Evolutionary conservation across 2,797 vertebrate species (phyloP), one percentile per base, ranked within the genome.

Genomic region (Labroides dimidiatus): DNA sequence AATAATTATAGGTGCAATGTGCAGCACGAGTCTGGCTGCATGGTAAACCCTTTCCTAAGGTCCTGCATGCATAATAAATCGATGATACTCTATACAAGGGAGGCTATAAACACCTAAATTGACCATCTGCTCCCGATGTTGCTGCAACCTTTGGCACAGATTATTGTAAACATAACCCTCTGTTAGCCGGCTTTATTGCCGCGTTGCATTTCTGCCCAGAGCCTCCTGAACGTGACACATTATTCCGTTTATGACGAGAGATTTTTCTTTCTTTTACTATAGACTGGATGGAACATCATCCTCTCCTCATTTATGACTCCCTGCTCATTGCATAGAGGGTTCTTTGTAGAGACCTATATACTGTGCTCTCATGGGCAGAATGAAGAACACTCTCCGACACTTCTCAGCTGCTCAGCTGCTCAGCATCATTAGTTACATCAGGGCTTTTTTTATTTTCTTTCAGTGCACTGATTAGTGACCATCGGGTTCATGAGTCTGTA

Each of bases 1-100:
- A 73, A 63, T 69, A 70, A 84, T 82, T 82, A 62, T 48, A 77
- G 65, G 64, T 58, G 70, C 64, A 53, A 15, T 45, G 76, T 70
- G 52, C 80, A 63, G 77, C 66, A 54, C 45, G 56, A 57, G 54
- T 64, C 52, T 56, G 64, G 50, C 6, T 47, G 51, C 21, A 21
- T 24, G 48, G 16, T 58, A 62, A 80, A 72, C 44, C 48, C 60
- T 54, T 69, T 61, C 64, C 51, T 27, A 52, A 69, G 54, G 42
- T 80, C 62, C 61, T 51, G 53, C 56, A 58, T 71, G 69, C 61
- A 54, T 76, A 65, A 66, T 80, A 64, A 63, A 80, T 61, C 23
- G 19, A 59, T 60, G 49, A 59, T 69, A 42, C 42, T 69, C 37
- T 6, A n/a, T 52, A 64, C 62, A 66, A 33, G 3, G 50, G 37